Evolutionary conservation across 2,888 invertebrate genomes (phyloP), one percentile per base, ranked within the genome.

Genomic region (Rhimphoctona megacephalus): DNA sequence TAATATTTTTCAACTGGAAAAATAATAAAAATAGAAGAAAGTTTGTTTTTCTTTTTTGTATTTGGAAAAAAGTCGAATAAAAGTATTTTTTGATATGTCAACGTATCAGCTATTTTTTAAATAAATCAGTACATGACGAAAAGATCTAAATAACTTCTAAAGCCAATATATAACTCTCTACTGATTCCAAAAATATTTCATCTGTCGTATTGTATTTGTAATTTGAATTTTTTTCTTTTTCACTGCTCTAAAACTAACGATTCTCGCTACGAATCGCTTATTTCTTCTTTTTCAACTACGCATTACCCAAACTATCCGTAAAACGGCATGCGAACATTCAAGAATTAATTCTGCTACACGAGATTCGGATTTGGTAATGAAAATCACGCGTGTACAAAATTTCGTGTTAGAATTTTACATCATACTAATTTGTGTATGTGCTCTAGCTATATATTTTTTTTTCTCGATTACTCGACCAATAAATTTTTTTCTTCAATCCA

Each of bases 171-270:
- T 89, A 88, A 89, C 89, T 87, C 87, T 91, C 90, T 90, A 91
- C 90, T 89, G 90, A 91, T 91, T 93, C 91, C 92, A 93, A 93
- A 93, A 93, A 93, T 93, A 93, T 93, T 92, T 92, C 90, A 90
- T 91, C 88, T 92, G 90, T 92, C 85, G 85, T 33, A 30, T 43
- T 77, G 49, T 72, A 36, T 19, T 72, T 49, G 52, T 43, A 49
- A 57, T 70, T 79, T 43, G 3, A 67, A 49, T 69, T 57, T 81
- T 43, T 73, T 61, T 52, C 30, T 54, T 49, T 52, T 17, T 66
- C 39, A 78, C 52, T 83, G 46, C 80, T 39, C 73, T 83, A 81
- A 61, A 81, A 82, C 83, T 86, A 86, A 19, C 66, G n/a, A 61
- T 49, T 19, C 25, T 46, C 30, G 22, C 61, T 52, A 73, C 49